A percentile compares a stretch with the other conserved stretches of the same genome.
Evolutionary conservation across 2,888 invertebrate species (phyloP).

Genomic region (Drosophila neonasuta): DNA sequence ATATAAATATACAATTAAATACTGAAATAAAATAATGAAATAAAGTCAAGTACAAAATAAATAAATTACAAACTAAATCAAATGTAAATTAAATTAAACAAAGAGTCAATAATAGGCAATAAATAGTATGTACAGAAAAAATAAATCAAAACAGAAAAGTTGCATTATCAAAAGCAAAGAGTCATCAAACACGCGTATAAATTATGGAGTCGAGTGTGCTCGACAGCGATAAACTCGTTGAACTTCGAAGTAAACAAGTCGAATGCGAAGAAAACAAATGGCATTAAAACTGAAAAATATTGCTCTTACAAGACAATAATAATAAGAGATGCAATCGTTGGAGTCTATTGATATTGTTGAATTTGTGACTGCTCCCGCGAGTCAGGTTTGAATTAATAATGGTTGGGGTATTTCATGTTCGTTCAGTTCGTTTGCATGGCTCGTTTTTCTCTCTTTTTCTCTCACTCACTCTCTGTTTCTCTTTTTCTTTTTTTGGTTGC

Average conservation of each 20-base stretch:
- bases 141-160: too few relatives aligned
- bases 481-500: background rate
- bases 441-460: constrained; percentile 17
- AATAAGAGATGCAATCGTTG: background rate
- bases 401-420: constrained; percentile 33
- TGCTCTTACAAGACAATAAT: background rate
- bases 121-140: too few relatives aligned
- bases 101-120: too few relatives aligned
- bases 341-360: background rate
- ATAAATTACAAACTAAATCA: too few relatives aligned
- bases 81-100: too few relatives aligned
- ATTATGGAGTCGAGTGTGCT: background rate
- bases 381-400: background rate
- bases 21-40: too few relatives aligned
- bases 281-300: background rate
- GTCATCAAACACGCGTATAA: background rate
- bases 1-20: too few relatives aligned
- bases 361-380: constrained; percentile 2
- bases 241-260: background rate
- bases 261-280: background rate
- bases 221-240: background rate
- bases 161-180: background rate
- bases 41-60: too few relatives aligned
- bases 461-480: background rate
- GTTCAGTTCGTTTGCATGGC: constrained; percentile 16